Percentiles rank a stretch among this genome's conserved stretches.
Evolutionary conservation across 2,888 invertebrate genomes (phyloP).

Genomic region (Caenorhabditis afra): DNA sequence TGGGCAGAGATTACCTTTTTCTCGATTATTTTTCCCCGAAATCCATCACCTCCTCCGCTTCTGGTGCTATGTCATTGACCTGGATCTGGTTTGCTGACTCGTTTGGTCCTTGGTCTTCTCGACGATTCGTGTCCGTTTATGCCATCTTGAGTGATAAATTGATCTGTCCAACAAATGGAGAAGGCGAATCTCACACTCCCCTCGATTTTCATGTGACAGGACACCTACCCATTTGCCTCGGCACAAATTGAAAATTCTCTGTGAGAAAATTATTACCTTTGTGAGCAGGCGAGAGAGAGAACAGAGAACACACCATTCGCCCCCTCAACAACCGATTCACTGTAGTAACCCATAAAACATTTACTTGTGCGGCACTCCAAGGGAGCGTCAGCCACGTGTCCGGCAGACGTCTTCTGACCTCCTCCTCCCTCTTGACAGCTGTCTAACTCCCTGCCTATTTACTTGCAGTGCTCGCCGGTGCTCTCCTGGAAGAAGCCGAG

Average conservation of each 20-base stretch:
- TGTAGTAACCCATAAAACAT: neutral
- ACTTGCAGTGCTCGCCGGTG: constrained; percentile 86
- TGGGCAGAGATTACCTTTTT: neutral
- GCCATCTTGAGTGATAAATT: no score
- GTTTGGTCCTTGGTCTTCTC: constrained; percentile 13
- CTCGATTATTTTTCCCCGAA: neutral
- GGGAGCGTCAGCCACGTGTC: constrained; percentile 7
- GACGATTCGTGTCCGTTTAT: no score
- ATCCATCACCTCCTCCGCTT: neutral
- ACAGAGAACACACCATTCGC: no score
- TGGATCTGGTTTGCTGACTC: constrained; percentile 11
- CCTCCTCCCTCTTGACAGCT: constrained; percentile 1
- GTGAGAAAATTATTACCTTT: no score
- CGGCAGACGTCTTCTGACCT: constrained; percentile 12
- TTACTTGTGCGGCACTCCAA: neutral
- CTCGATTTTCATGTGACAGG: no score
- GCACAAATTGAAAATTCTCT: no score
- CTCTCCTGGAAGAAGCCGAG: constrained; percentile 95
- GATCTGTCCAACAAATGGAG: no score
- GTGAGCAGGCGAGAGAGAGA: no score
- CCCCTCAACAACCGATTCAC: no score
- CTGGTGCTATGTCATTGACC: neutral
- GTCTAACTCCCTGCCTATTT: neutral
- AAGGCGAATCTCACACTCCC: no score
- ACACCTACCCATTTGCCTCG: no score